phyloP scores from a whole-genome alignment of 2,113 vertebrate genomes.

The Psittacara wagleri region DNA sequence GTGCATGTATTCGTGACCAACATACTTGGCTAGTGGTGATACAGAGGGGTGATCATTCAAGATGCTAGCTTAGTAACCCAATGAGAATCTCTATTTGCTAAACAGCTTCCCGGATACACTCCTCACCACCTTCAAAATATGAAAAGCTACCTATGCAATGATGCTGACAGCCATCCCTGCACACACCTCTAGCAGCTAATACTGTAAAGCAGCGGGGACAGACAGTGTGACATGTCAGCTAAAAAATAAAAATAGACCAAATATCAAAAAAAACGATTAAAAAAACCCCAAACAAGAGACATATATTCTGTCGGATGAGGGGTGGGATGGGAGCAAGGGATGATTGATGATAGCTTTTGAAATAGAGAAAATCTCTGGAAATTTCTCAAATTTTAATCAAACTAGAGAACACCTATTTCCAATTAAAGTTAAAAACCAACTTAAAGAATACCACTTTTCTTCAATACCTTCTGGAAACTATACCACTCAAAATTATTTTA shows the following conservation, averaged over 20 bases:
- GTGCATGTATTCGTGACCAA: background rate
- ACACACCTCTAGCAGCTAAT: background rate
- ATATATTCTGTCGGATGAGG: background rate
- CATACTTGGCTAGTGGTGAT: background rate
- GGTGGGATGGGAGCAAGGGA: background rate
- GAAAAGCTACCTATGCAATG: background rate
- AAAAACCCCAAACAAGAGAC: no score
- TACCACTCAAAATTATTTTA: background rate
- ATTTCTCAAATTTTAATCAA: background rate
- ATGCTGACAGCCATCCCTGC: background rate
- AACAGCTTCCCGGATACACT: background rate
- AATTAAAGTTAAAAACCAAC: background rate
- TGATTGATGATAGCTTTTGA: background rate
- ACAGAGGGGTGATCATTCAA: rapidly evolving
- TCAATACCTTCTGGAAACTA: background rate
- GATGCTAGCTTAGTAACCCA: background rate
- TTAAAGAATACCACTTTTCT: background rate
- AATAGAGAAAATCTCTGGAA: background rate
- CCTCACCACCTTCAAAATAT: background rate
- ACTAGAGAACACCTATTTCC: background rate
- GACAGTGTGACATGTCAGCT: background rate
- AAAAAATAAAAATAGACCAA: background rate
- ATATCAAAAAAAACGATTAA: background rate
- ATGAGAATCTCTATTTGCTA: background rate
- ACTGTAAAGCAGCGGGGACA: background rate